Evolutionary conservation across 2,113 vertebrate species (phyloP).

Genomic region (Aldabrachelys gigantea): DNA sequence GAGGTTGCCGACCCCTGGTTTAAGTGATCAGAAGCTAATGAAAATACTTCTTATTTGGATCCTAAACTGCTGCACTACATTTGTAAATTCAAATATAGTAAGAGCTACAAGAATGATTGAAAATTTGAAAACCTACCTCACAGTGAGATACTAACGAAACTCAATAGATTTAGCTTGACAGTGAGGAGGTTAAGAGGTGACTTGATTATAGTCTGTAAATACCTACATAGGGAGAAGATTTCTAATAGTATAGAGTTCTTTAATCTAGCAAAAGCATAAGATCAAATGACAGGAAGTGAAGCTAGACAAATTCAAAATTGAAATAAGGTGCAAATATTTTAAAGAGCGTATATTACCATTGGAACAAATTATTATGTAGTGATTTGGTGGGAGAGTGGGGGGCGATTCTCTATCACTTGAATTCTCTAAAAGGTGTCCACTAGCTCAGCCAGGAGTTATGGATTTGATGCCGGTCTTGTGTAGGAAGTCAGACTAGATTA

Average conservation of each 20-base stretch:
- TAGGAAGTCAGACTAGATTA: not conserved
- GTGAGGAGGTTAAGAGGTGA: not conserved
- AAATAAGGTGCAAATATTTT: slow-evolving; percentile 18
- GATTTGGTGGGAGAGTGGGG: not conserved
- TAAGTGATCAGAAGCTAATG: slow-evolving; percentile 61
- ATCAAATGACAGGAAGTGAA: not conserved
- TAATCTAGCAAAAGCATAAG: not conserved
- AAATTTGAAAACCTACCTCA: not conserved
- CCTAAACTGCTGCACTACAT: not conserved
- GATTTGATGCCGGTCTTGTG: slow-evolving; percentile 4
- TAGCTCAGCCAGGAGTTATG: slow-evolving; percentile 4
- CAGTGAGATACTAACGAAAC: not conserved
- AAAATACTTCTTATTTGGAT: slow-evolving; percentile 5
- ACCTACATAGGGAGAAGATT: not conserved
- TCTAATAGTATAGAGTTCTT: not conserved
- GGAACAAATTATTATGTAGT: slow-evolving; percentile 3
- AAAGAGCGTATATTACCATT: not conserved
- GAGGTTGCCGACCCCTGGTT: not conserved
- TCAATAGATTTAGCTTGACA: not conserved
- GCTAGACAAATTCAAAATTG: slow-evolving; percentile 4
- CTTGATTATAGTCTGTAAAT: not conserved
- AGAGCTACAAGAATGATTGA: not conserved
- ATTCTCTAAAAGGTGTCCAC: slow-evolving; percentile 27
- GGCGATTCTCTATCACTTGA: not conserved
- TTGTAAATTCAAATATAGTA: not conserved